Base-by-base conservation (phyloP, 2,888 invertebrate genomes). In the Amblyteles armatorius region DNA sequence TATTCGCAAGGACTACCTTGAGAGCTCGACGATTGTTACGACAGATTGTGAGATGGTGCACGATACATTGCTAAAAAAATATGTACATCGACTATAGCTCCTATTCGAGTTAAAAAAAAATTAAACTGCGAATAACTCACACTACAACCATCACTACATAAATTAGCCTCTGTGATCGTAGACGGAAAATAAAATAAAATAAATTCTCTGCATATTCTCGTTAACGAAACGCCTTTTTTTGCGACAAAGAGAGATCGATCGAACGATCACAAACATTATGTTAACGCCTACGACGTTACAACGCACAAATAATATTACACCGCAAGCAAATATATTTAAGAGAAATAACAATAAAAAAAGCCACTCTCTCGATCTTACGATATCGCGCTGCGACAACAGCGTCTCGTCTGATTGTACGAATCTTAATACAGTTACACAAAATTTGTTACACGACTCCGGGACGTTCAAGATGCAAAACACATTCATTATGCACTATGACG, bases 401-500 rank as follows among this genome's bases (percentile, higher is more conserved):
- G 40, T 48, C 44, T 48, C 48, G 48, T 22, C 36, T 57, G 33
- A 77, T 19, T 48, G 44, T 48, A 48, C 3, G 3, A 48, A 48
- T 48, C 5, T 9, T 40, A 44, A n/a, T 60, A 73, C 60, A 71
- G 22, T 63, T 55, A 67, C n/a, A 79, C 76, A 73, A 44, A 65
- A 76, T 79, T 76, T 79, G 74, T 88, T 71, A 83, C 78, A 74
- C 72, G 72, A 88, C 44, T 57, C 67, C 63, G 74, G 50, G 71
- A 82, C 79, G 82, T 29, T 84, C 87, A 90, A 88, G 86, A 90
- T 90, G 89, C 89, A 87, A 87, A 82, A 88, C 69, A 89, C 87
- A 86, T 83, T 87, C 86, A 78, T 50, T 87, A 87, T 83, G 82
- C 78, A 86, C 80, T 84, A 86, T 86, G 67, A 76, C 52, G 36